Base-by-base conservation (phyloP, 92 coral and sea anemone genomes). In the Epizoanthus stellaris region DNA sequence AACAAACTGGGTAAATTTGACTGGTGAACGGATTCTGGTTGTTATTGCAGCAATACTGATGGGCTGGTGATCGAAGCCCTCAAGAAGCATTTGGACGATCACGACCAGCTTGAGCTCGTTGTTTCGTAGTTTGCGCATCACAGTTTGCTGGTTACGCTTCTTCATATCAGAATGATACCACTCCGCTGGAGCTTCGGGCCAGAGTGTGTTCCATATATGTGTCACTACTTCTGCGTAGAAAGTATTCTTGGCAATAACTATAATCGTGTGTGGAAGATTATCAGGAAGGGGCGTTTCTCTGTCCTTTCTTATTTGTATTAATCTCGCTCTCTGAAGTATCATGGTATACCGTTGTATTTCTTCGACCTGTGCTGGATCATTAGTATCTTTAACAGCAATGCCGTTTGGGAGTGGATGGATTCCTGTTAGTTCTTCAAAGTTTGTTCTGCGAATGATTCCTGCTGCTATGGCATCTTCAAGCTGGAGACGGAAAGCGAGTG, bases 61-160 rank as follows among this genome's bases (percentile, higher is more conserved):
- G 8, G 91, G 87, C 5, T 83, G 91, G 14, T 87, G 77, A 13
- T 87, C 91, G 40, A 74, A 87, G 0, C 91, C 91, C 47, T 87
- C 90, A 10, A 70, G 82, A 1, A 88, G 68, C 80, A 66, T 75
- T 0, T 36, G 76, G 1, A 88, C 87, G 1, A 88, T 75, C 40
- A 88, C 87, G 11, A 88, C 82, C 0, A 88, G 76, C 80, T 82
- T 65, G 0, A 82, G 38, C 19, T 67, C 8, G 38, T 82, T 88
- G 38, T 5, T 53, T 30, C 40, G 30, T 12, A 88, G 73, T 56
- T 6, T 68, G 14, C 49, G 8, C 87, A 73, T n/a, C n/a, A n/a
- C n/a, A n/a, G n/a, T n/a, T n/a, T n/a, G n/a, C n/a, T n/a, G n/a
- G n/a, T 88, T 5, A 66, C 53, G 16, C 87, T n/a, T 9, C 1